Evolutionary conservation across 2,113 vertebrate genomes (phyloP).

Genomic region (Axis porcinus): DNA sequence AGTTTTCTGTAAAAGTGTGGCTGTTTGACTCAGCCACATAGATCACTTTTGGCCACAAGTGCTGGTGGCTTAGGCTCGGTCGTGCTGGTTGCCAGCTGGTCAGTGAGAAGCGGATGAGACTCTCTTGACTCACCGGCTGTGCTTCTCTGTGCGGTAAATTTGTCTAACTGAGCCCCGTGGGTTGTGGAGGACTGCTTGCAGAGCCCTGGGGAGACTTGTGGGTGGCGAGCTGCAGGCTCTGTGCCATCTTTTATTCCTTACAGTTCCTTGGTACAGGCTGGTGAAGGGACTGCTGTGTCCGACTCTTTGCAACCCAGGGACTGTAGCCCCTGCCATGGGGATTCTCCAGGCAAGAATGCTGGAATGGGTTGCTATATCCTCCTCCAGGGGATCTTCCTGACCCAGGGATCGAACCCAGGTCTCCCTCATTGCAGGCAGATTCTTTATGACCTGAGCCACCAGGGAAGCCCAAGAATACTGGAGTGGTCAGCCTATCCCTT

Average conservation of each 20-base stretch:
- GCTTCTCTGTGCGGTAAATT: neutral
- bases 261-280: neutral
- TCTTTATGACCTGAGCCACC: neutral
- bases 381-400: neutral
- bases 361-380: neutral
- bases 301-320: neutral
- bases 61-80: neutral
- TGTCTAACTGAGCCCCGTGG: neutral
- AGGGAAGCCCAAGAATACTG: neutral
- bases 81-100: neutral
- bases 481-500: neutral
- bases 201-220: neutral
- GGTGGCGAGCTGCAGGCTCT: neutral
- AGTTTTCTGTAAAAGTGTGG: neutral
- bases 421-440: neutral
- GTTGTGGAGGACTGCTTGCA: neutral
- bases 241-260: neutral
- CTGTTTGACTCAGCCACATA: neutral
- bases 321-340: neutral
- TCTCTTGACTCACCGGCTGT: neutral
- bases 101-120: fast-evolving
- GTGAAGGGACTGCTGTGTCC: neutral
- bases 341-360: neutral
- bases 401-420: neutral
- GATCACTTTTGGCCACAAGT: neutral